Evolutionary conservation across 2,888 invertebrate species (phyloP), one percentile per base, ranked within the genome.

Genomic region (Beris chalybata): DNA sequence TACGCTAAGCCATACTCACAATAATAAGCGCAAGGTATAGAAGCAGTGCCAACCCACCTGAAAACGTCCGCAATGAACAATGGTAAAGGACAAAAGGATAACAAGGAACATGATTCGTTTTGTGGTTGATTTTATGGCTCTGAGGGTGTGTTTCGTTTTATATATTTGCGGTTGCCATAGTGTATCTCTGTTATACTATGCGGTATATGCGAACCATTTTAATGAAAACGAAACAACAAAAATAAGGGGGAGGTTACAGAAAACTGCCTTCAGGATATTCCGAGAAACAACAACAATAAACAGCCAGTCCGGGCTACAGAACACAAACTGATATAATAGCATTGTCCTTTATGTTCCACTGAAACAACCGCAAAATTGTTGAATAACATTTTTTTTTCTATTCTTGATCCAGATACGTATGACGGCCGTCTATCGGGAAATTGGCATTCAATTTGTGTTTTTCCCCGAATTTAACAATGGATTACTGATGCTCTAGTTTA

Each of bases 51-150:
- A 38, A 61, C 61, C 61, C 61, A 61, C 61, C 61, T 61, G 61
- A 61, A 61, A 59, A 52, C 30, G 61, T 61, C 61, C 61, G 52
- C 61, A 61, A 4, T 50, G 61, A 50, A 61, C 61, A 61, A 61
- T 52, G 30, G 52, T 44, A 64, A 64, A 54, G 54, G 44, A 64
- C 54, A 64, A 54, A 65, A 58, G 65, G 65, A 65, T 65, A 65
- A 65, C 65, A 65, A 65, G 58, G 48, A 58, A 58, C 53, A 65
- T 52, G 58, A 65, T 65, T 65, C 65, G 53, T 65, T 65, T 65
- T 65, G 65, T 30, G 65, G 65, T 65, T 57, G 58, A 58, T 58
- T 65, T 65, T 65, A 53, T 53, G 30, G 53, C 58, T 65, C 52
- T 50, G 65, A 50, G 64, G 61, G 61, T 61, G 64, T 64, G 64